These are phyloP conservation scores for Trichogramma pretiosum DNA, from an alignment of 1,140 invertebrate genomes.

Conservation along the genomic window DNA sequence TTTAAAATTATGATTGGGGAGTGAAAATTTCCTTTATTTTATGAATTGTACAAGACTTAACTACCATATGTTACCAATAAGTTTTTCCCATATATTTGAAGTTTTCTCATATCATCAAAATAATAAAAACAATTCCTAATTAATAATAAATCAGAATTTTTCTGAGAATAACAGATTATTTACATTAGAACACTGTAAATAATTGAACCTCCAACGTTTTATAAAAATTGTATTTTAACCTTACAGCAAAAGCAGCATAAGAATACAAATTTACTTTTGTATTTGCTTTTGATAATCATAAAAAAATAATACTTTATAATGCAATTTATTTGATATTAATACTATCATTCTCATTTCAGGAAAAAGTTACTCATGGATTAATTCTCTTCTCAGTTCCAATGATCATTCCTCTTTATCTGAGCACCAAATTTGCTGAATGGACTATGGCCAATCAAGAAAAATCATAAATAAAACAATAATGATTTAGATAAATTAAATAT, in stretches of 20 bases:
- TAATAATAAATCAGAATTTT: neutral
- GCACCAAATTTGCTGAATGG: neutral
- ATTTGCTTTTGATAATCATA: neutral
- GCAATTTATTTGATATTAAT: neutral
- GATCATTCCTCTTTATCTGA: neutral
- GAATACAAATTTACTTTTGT: neutral
- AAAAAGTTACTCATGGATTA: neutral
- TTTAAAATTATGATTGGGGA: too few species aligned
- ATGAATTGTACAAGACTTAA: too few species aligned
- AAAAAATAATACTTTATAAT: neutral
- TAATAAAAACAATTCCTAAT: neutral
- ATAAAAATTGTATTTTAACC: too few species aligned
- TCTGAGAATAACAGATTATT: neutral
- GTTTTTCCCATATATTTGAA: too few species aligned
- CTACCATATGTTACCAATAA: too few species aligned
- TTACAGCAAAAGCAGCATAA: neutral
- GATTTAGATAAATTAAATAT: too few species aligned
- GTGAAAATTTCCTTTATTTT: too few species aligned
- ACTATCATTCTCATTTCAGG: conserved; percentile 4
- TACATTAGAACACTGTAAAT: neutral
- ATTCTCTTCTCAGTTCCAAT: neutral
- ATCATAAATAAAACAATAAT: too few species aligned
- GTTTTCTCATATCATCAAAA: too few species aligned
- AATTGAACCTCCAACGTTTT: too few species aligned
- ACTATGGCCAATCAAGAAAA: neutral